Percentiles rank a stretch among this genome's conserved stretches.
phyloP scores from a whole-genome alignment of 1,140 invertebrate genomes.

The Ceratina japonica region DNA sequence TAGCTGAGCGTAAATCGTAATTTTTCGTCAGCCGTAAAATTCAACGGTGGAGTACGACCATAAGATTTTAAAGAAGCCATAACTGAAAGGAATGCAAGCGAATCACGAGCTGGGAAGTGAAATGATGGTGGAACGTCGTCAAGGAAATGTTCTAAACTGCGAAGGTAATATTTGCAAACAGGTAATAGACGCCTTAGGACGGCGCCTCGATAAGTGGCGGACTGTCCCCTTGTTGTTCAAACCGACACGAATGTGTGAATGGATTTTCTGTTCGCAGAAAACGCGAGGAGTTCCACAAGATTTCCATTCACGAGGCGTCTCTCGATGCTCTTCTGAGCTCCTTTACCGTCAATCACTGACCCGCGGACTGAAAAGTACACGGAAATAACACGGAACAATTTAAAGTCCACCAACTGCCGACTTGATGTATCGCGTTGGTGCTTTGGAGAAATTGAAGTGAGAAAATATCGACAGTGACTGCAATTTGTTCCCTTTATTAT shows the following conservation, averaged over 20 bases:
- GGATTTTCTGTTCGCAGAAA: constrained; percentile 71
- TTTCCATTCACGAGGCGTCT: constrained; percentile 63
- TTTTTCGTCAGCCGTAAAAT: neutral
- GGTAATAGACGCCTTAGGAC: constrained; percentile 71
- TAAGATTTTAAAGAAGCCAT: constrained; percentile 20
- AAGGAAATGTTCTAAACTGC: constrained; percentile 65
- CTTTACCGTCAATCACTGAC: constrained; percentile 55
- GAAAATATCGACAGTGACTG: neutral
- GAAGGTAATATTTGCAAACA: constrained; percentile 70
- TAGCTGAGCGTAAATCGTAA: too few relatives aligned
- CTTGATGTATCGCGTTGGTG: neutral
- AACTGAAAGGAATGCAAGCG: constrained; percentile 1
- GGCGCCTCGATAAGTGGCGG: constrained; percentile 71
- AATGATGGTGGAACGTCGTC: constrained; percentile 42
- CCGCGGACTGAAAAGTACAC: constrained; percentile 16
- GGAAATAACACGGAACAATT: constrained; percentile 14
- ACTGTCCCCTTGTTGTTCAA: constrained; percentile 60
- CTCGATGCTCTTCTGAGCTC: constrained; percentile 26
- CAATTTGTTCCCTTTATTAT: too few relatives aligned
- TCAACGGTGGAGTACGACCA: neutral
- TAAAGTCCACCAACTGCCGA: neutral
- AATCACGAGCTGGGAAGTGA: constrained; percentile 28
- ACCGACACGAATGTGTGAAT: constrained; percentile 65
- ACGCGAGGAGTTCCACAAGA: constrained; percentile 59
- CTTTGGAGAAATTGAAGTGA: neutral